Conservation (phyloP, 2,888 invertebrate genomes). For the Ophion ellenae region DNA sequence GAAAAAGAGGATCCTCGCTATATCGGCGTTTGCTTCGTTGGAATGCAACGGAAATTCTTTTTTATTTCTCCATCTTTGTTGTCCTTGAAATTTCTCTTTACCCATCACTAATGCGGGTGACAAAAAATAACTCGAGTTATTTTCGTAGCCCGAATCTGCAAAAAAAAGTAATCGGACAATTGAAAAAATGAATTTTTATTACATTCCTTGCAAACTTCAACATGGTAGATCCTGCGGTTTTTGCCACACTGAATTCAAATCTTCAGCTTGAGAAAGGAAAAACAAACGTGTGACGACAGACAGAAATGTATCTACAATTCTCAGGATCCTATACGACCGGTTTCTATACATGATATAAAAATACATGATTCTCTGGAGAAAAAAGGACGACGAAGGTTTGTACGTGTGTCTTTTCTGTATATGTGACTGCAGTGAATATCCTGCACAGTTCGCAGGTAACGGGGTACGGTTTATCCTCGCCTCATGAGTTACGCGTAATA, state of each 20-base stretch:
- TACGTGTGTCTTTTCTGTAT: not conserved
- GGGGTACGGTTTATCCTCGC: not conserved
- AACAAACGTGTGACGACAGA: not conserved
- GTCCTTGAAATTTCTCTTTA: not conserved
- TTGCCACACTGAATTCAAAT: not conserved
- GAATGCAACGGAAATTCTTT: not conserved
- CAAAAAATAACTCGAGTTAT: not conserved
- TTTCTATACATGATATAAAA: conserved; percentile 19
- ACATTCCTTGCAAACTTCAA: not conserved
- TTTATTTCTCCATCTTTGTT: not conserved
- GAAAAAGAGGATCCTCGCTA: not conserved
- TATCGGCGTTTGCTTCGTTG: not conserved
- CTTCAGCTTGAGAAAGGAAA: not conserved
- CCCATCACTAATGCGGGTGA: not conserved
- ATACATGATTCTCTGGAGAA: conserved; percentile 11
- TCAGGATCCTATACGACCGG: not conserved
- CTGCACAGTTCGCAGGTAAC: not conserved
- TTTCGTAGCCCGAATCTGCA: not conserved
- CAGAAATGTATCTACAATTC: not conserved
- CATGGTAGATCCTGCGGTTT: not conserved
- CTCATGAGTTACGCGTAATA: not conserved
- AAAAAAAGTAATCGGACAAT: too few relatives aligned
- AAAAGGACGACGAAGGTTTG: not conserved
- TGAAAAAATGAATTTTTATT: not conserved
- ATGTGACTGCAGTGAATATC: not conserved